Conservation (phyloP, 2,888 invertebrate species). For the Trachelus troglodyta region DNA sequence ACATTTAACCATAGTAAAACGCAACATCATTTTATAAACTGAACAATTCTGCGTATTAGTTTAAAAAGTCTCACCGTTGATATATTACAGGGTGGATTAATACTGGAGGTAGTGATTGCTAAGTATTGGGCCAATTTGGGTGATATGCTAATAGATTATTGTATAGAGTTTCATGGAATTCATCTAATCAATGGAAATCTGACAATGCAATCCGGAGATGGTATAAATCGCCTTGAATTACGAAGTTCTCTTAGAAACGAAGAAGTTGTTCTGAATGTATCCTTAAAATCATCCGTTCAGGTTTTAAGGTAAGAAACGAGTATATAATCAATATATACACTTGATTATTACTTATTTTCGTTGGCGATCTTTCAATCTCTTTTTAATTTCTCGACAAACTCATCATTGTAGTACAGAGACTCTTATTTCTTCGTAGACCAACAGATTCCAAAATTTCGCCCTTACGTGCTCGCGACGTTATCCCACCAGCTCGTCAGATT, state of each 20-base stretch:
- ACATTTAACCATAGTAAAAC: not conserved
- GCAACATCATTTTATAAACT: not conserved
- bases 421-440: conserved; percentile 72
- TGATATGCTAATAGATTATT: conserved; percentile 79
- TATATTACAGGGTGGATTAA: conserved; percentile 74
- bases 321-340: not conserved
- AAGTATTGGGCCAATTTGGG: conserved; percentile 97
- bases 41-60: not conserved
- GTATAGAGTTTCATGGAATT: conserved; percentile 85
- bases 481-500: conserved; percentile 89
- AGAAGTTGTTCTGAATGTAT: conserved; percentile 81
- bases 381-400: not conserved
- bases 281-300: conserved; percentile 81
- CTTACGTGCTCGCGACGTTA: conserved; percentile 83
- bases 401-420: not conserved
- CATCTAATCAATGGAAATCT: conserved; percentile 74
- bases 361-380: not conserved
- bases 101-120: conserved; percentile 89
- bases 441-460: conserved; percentile 83
- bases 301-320: conserved; percentile 70
- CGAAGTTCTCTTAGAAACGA: conserved; percentile 76
- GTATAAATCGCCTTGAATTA: conserved; percentile 80
- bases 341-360: not conserved
- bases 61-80: not conserved
- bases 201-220: conserved; percentile 81